These are phyloP conservation scores for Acromyrmex echinatior DNA, from an alignment of 1,140 invertebrate genomes.

Conservation along the genomic window DNA sequence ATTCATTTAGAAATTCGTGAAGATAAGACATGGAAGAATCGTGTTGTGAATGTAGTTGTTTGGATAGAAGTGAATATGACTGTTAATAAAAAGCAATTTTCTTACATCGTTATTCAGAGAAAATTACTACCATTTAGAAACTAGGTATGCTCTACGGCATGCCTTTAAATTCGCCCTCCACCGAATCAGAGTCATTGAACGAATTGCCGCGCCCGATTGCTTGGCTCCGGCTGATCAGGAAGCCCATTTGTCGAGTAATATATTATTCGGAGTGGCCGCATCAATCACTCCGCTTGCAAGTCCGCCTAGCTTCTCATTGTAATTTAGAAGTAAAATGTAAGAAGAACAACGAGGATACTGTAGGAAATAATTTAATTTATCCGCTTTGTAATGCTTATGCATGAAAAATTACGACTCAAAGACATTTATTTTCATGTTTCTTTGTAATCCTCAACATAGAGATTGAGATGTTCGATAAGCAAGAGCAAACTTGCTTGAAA, in stretches of 20 bases:
- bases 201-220: conserved; percentile 72
- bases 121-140: conserved; percentile 52
- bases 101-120: conserved; percentile 25
- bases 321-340: conserved; percentile 58
- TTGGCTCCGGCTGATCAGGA: conserved; percentile 62
- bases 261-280: conserved; percentile 73
- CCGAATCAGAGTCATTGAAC: conserved; percentile 64
- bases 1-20: background rate
- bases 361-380: conserved; percentile 19
- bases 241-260: conserved; percentile 65
- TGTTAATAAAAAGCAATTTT: conserved; percentile 50
- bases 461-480: background rate
- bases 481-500: background rate
- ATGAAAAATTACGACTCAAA: background rate
- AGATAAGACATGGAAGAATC: background rate
- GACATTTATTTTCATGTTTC: background rate
- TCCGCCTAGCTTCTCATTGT: conserved; percentile 17
- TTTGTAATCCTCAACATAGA: background rate
- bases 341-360: background rate
- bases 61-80: background rate
- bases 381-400: background rate
- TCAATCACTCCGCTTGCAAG: conserved; percentile 69
- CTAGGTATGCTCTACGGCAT: conserved; percentile 7
- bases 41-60: background rate
- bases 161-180: conserved; percentile 22